A percentile compares a stretch with the other conserved stretches of the same genome.
These are phyloP conservation scores for Noctuana brunneofusca DNA, from an alignment of 2,888 invertebrate species.

Conservation along the genomic window DNA sequence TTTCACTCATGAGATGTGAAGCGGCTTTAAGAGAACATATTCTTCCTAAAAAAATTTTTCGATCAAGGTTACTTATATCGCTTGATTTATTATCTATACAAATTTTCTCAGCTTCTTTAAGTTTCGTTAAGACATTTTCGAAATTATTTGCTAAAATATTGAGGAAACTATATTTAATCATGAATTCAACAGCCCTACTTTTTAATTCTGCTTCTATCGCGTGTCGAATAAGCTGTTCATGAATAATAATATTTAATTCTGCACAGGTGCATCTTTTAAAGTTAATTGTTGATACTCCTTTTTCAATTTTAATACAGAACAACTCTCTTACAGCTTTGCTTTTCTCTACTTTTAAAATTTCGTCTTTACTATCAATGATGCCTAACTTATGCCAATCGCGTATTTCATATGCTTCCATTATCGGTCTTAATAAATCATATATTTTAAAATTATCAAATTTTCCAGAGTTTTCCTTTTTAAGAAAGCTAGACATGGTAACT, in stretches of 20 bases:
- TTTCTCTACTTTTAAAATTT: conserved; percentile 40
- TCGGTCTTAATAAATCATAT: conserved; percentile 61
- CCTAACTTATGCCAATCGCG: conserved; percentile 67
- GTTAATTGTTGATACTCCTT: conserved; percentile 62
- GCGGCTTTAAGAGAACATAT: conserved; percentile 67
- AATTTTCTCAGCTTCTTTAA: conserved; percentile 61
- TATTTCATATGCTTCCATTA: conserved; percentile 59
- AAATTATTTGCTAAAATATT: conserved; percentile 58
- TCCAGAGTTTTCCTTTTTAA: conserved; percentile 43
- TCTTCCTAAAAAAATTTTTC: conserved; percentile 60
- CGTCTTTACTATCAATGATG: conserved; percentile 61
- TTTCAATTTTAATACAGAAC: conserved; percentile 60
- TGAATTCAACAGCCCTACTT: conserved; percentile 62
- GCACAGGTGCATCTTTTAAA: conserved; percentile 67
- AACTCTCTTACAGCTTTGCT: conserved; percentile 44
- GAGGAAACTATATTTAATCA: conserved; percentile 58
- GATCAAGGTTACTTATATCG: conserved; percentile 47
- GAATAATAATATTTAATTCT: conserved; percentile 64
- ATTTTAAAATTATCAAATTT: conserved; percentile 46
- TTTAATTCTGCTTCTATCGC: conserved; percentile 69
- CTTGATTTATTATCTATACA: conserved; percentile 47
- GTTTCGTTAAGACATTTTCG: conserved; percentile 53
- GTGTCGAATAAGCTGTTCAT: conserved; percentile 68
- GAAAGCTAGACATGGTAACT: conserved; percentile 60
- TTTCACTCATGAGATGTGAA: conserved; percentile 53